phyloP scores from a whole-genome alignment of 2,797 vertebrate genomes.

The Paedocypris micromegethes region DNA sequence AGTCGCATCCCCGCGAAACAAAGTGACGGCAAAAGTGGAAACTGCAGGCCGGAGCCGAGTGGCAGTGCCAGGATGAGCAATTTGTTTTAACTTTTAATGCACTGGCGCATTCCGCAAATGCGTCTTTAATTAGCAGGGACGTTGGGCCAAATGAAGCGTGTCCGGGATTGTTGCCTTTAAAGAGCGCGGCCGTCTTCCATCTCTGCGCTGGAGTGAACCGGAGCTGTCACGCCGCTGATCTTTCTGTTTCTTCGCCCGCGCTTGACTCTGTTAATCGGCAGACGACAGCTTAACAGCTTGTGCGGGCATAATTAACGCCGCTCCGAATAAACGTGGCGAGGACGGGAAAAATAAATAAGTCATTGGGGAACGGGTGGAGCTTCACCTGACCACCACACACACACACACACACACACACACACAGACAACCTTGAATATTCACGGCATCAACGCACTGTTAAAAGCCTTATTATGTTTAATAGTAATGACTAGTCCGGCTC shows the following conservation, averaged over 20 bases:
- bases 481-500: constrained; percentile 73
- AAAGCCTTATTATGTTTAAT: constrained; percentile 77
- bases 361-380: constrained; percentile 64
- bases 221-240: constrained; percentile 61
- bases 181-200: constrained; percentile 53
- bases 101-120: constrained; percentile 42
- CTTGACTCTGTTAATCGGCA: constrained; percentile 71
- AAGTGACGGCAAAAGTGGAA: constrained; percentile 55
- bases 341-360: constrained; percentile 66
- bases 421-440: constrained; percentile 63
- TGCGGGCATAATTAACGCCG: constrained; percentile 66
- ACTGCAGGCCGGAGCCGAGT: constrained; percentile 54
- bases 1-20: constrained; percentile 54
- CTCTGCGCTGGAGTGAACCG: constrained; percentile 60
- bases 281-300: constrained; percentile 72
- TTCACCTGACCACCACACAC: constrained; percentile 66
- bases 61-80: constrained; percentile 45
- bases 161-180: constrained; percentile 58
- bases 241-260: constrained; percentile 49
- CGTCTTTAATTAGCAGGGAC: constrained; percentile 68
- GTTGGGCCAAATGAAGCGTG: constrained; percentile 64
- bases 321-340: constrained; percentile 64
- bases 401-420: constrained; percentile 21
- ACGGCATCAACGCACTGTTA: constrained; percentile 67
- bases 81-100: constrained; percentile 62